Base-by-base conservation (phyloP, 2,797 vertebrate genomes). In the Parauchenoglanis punctatus region DNA sequence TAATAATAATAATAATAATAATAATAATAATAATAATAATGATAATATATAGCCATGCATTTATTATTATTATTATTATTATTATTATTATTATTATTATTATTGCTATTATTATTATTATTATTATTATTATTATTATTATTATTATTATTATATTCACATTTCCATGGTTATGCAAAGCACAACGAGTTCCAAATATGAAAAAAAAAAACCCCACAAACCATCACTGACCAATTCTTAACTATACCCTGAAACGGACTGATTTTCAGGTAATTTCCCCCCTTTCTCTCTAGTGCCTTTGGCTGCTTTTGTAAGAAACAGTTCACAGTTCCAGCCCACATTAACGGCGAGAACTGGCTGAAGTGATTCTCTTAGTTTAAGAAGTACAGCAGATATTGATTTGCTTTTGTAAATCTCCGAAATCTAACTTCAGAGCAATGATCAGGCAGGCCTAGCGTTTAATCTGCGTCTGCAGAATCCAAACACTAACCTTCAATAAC, bases 21-120 rank as follows among this genome's bases (percentile, higher is more conserved):
- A 81, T 40, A 81, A 81, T 15, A 80, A 80, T 80, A 81, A 59
- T 80, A 70, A 35, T 54, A 77, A 56, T 28, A 31, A 78, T 56
- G 35, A 78, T 31, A 77, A 18, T 18, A 1, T 25, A 75, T 25
- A n/a, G 23, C 1, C 11, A 49, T 68, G 25, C 6, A 0, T 17
- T 72, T 73, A 46, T 46, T 72, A 20, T 68, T 67, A 67, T 25
- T 52, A 52, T 76, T 77, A 40, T 18, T 3, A 56, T 46, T 73
- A 4, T 25, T 46, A 46, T 25, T 76, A 20, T 7, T 3, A 1
- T 20, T 61, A 4, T 25, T 10, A 3, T 61, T 63, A 25, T 25
- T 76, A 1, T 18, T 31, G 31, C 56, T 35, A 40, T 80, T 52
- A 52, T 76, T 77, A 40, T 7, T 3, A 56, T 46, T 73, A 1